These are phyloP conservation scores for Hydrochoerus hydrochaeris DNA, from an alignment of 2,113 vertebrate species.

Conservation along the genomic window DNA sequence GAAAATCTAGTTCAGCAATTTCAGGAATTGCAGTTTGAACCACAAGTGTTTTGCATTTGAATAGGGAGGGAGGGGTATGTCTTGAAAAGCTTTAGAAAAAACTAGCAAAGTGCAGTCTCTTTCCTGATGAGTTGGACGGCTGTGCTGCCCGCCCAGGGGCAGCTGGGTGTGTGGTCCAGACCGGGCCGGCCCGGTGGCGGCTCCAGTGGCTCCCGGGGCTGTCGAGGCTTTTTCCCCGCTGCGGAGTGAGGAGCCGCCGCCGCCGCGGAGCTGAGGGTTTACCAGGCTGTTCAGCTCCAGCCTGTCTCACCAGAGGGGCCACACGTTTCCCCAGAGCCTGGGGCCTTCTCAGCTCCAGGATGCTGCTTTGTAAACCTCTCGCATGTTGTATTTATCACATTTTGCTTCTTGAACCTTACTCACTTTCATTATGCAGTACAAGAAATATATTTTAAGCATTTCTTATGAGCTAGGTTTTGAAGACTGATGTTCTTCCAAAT, in stretches of 20 bases:
- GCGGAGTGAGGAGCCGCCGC: conserved; percentile 68
- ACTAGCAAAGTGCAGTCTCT: conserved; percentile 68
- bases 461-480: conserved; percentile 12
- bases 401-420: conserved; percentile 47
- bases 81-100: conserved; percentile 60
- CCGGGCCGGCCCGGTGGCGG: conserved; percentile 56
- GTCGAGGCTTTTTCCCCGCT: conserved; percentile 58
- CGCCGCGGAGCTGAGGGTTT: conserved; percentile 72
- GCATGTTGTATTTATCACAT: neutral
- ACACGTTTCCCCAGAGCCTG: conserved; percentile 20
- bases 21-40: conserved; percentile 53
- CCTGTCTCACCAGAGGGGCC: conserved; percentile 48
- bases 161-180: conserved; percentile 70
- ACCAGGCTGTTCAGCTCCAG: conserved; percentile 65
- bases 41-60: conserved; percentile 51
- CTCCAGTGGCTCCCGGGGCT: conserved; percentile 38
- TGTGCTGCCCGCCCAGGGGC: no score
- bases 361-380: conserved; percentile 46
- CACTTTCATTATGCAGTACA: conserved; percentile 35
- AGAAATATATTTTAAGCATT: conserved; percentile 5
- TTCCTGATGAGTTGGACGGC: no score
- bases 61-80: neutral
- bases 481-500: conserved; percentile 49
- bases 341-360: conserved; percentile 44
- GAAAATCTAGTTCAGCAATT: conserved; percentile 29